Conservation (phyloP, 1,140 invertebrate species). For the Eufriesea mexicana region DNA sequence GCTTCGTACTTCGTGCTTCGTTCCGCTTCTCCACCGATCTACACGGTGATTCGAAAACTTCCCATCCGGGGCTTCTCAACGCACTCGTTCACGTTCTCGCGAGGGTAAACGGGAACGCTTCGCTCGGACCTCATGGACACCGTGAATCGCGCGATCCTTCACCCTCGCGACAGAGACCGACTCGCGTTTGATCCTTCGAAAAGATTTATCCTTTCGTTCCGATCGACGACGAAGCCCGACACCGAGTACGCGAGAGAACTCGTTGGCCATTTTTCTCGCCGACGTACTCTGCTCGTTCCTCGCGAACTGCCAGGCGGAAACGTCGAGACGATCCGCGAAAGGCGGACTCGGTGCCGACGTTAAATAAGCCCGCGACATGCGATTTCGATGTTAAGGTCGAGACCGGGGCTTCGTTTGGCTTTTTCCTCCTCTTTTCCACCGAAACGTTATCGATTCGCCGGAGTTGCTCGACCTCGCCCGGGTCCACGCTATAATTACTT, state of each 20-base stretch:
- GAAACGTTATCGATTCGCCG: constrained; percentile 23
- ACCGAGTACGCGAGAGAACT: not conserved
- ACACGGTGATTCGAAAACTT: not conserved
- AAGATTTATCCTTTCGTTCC: too few species aligned
- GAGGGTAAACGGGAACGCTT: not conserved
- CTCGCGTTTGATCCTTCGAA: too few species aligned
- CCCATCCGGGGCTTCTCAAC: too few species aligned
- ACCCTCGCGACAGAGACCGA: too few species aligned
- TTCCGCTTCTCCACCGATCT: not conserved
- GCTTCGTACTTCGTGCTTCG: not conserved
- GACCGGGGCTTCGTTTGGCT: not conserved
- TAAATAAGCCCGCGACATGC: constrained; percentile 42
- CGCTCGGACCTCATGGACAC: too few species aligned
- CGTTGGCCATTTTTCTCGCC: constrained; percentile 2
- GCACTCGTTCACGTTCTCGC: too few species aligned
- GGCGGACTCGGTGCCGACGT: not conserved
- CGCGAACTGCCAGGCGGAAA: constrained; percentile 1
- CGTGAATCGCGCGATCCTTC: too few species aligned
- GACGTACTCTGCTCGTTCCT: not conserved
- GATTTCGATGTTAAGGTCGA: constrained; percentile 46
- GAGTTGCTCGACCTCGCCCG: not conserved
- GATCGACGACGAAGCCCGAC: not conserved
- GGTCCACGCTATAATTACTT: constrained; percentile 14
- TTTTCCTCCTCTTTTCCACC: not conserved
- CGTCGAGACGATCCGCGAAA: constrained; percentile 21